phyloP scores from a whole-genome alignment of 2,113 vertebrate genomes.

The Amphiprion ocellaris region DNA sequence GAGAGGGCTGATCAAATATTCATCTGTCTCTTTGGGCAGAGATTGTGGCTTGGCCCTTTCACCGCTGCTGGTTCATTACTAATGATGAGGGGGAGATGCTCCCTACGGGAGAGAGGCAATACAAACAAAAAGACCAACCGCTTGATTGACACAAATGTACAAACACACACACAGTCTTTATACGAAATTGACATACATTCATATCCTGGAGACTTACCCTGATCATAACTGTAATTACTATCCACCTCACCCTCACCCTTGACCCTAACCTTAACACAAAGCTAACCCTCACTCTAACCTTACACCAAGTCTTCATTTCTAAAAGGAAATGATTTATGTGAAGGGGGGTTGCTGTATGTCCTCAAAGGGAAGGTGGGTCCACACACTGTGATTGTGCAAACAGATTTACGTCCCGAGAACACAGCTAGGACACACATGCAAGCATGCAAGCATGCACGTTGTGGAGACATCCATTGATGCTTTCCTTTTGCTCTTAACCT shows the following conservation, averaged over 20 bases:
- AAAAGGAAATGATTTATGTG: background rate
- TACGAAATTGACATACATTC: background rate
- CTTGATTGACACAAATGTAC: slow-evolving; percentile 48
- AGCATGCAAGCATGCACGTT: background rate
- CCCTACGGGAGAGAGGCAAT: slow-evolving; percentile 40
- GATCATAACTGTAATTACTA: background rate
- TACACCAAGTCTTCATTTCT: background rate
- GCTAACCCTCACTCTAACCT: too few species aligned
- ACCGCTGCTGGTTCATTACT: slow-evolving; percentile 68
- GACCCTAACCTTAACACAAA: background rate
- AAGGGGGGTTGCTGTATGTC: background rate
- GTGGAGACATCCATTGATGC: too few species aligned
- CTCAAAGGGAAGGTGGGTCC: background rate
- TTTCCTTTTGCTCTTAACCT: too few species aligned
- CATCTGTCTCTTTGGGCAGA: slow-evolving; percentile 64
- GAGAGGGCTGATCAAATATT: slow-evolving; percentile 69
- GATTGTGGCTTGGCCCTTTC: slow-evolving; percentile 59
- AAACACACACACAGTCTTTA: slow-evolving; percentile 20
- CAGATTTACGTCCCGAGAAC: too few species aligned
- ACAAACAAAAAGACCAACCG: slow-evolving; percentile 63
- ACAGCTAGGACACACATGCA: too few species aligned
- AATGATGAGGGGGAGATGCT: slow-evolving; percentile 68
- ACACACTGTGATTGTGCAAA: background rate
- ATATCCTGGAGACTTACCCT: background rate
- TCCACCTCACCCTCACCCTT: background rate